phyloP scores from a whole-genome alignment of 2,797 vertebrate species.

The Alca torda region DNA sequence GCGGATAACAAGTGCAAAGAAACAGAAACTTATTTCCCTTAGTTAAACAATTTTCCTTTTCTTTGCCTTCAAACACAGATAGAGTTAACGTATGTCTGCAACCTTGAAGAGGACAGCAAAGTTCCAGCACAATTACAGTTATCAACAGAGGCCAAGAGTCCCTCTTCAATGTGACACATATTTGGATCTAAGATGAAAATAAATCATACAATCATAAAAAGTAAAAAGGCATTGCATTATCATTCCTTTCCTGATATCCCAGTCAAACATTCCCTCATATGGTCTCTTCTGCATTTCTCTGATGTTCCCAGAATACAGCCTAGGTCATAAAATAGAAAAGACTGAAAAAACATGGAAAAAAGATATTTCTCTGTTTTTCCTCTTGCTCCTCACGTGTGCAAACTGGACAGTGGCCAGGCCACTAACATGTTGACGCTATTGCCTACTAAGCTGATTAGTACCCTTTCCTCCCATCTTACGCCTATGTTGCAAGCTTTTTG shows the following conservation, averaged over 20 bases:
- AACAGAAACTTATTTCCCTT: not conserved
- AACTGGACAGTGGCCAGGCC: no score
- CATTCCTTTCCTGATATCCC: not conserved
- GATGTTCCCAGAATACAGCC: not conserved
- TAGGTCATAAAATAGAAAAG: not conserved
- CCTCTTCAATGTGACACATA: not conserved
- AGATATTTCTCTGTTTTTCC: accelerated
- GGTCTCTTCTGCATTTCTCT: not conserved
- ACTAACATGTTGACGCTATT: not conserved
- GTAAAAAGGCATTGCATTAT: not conserved
- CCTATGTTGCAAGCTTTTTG: not conserved
- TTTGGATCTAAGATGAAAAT: not conserved
- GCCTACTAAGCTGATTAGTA: not conserved
- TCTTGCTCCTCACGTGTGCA: not conserved
- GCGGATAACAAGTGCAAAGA: not conserved
- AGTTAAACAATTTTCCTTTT: not conserved
- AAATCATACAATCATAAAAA: not conserved
- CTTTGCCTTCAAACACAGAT: not conserved
- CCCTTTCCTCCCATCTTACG: not conserved
- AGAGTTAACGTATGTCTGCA: not conserved
- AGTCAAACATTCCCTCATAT: not conserved
- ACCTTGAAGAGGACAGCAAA: not conserved
- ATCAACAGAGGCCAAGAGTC: not conserved
- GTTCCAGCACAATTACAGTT: not conserved
- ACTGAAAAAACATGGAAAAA: not conserved